Percentiles rank a stretch among this genome's conserved stretches.
phyloP scores from a whole-genome alignment of 2,888 invertebrate species.

The Ferrisia virgata region DNA sequence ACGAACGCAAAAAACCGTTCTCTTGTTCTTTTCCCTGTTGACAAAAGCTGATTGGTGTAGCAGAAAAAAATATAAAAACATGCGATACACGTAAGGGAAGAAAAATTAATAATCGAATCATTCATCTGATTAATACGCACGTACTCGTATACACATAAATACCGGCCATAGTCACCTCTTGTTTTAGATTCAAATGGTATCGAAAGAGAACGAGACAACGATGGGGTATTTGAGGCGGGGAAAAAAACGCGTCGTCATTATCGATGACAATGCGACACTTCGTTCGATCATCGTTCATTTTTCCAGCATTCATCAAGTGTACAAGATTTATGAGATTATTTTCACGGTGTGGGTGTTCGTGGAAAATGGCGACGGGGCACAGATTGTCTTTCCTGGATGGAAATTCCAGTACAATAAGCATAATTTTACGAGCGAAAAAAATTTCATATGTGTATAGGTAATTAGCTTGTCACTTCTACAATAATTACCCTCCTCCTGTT shows the following conservation, averaged over 20 bases:
- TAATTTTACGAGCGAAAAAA: too few relatives aligned
- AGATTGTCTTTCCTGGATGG: too few relatives aligned
- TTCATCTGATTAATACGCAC: not conserved
- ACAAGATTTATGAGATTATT: too few relatives aligned
- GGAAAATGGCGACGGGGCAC: too few relatives aligned
- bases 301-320: too few relatives aligned
- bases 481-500: too few relatives aligned
- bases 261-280: not conserved
- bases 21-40: constrained; percentile 26
- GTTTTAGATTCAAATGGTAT: not conserved
- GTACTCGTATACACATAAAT: too few relatives aligned
- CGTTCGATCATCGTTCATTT: not conserved
- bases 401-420: too few relatives aligned
- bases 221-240: not conserved
- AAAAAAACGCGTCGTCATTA: not conserved
- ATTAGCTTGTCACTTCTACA: too few relatives aligned
- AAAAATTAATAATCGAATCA: constrained; percentile 8
- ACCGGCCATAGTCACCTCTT: not conserved
- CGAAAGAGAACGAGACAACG: too few relatives aligned
- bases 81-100: not conserved
- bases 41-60: constrained; percentile 13
- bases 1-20: constrained; percentile 5
- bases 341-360: too few relatives aligned
- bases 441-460: too few relatives aligned
- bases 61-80: constrained; percentile 3